These are phyloP conservation scores for Mercenaria mercenaria DNA, from an alignment of 1,140 invertebrate species.

Conservation along the genomic window DNA sequence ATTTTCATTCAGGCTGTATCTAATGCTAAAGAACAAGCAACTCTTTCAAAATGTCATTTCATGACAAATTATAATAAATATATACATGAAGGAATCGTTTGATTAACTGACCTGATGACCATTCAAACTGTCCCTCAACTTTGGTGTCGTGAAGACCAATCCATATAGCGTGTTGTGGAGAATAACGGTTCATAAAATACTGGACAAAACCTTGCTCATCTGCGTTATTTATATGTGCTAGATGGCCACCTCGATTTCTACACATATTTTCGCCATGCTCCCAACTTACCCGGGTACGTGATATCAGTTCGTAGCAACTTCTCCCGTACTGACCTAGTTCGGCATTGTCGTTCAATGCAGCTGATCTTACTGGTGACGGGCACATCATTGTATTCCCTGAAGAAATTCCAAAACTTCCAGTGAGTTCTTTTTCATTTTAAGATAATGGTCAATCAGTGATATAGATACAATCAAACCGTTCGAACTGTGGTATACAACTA, in stretches of 20 bases:
- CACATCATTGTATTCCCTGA: slow-evolving; percentile 10
- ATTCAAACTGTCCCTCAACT: slow-evolving; percentile 28
- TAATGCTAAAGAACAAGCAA: too few relatives aligned
- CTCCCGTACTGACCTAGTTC: slow-evolving; percentile 5
- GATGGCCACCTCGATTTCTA: slow-evolving; percentile 12
- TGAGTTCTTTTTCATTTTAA: too few relatives aligned
- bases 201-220: slow-evolving; percentile 43
- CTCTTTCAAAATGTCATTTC: too few relatives aligned
- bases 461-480: too few relatives aligned
- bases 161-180: slow-evolving; percentile 41
- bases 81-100: too few relatives aligned
- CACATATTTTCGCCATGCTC: slow-evolving; percentile 31
- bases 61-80: too few relatives aligned
- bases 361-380: background rate
- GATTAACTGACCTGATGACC: slow-evolving; percentile 57
- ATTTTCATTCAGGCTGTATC: too few relatives aligned
- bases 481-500: too few relatives aligned
- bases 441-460: too few relatives aligned
- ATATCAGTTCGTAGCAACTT: slow-evolving; percentile 38
- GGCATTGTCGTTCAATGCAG: background rate
- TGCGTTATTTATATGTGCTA: background rate
- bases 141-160: slow-evolving; percentile 28
- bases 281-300: background rate
- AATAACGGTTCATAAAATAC: slow-evolving; percentile 14
- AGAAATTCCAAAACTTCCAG: background rate